A percentile compares a stretch with the other conserved stretches of the same genome.
phyloP scores from a whole-genome alignment of 2,113 vertebrate species.

The Brachyhypopomus occidentalis region DNA sequence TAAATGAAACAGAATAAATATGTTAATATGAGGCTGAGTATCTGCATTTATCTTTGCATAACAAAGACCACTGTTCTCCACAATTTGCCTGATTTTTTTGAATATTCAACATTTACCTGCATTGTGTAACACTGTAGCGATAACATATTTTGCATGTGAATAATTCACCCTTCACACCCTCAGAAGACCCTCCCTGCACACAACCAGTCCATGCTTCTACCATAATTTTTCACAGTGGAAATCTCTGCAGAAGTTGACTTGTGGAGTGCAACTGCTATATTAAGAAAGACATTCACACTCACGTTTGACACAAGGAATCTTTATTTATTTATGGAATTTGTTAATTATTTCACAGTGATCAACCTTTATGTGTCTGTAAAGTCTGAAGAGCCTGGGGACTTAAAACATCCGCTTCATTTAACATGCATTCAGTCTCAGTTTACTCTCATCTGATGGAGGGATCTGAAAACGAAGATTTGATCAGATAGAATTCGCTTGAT shows the following conservation, averaged over 20 bases:
- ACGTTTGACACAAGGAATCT: conserved; percentile 49
- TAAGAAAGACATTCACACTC: conserved; percentile 55
- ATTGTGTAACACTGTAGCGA: conserved; percentile 68
- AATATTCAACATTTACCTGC: conserved; percentile 63
- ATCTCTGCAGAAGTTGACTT: conserved; percentile 61
- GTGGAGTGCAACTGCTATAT: conserved; percentile 64
- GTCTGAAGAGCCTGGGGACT: neutral
- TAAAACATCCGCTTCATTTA: neutral
- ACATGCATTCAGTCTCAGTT: neutral
- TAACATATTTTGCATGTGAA: conserved; percentile 67
- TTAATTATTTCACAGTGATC: no score
- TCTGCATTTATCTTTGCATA: conserved; percentile 1
- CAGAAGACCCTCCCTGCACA: neutral
- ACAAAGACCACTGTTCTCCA: neutral
- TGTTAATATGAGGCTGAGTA: neutral
- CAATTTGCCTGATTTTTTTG: conserved; percentile 49
- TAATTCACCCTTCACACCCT: conserved; percentile 65
- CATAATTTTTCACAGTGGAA: conserved; percentile 39
- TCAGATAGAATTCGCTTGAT: conserved; percentile 22
- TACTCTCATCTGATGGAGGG: neutral
- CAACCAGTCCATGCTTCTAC: conserved; percentile 56
- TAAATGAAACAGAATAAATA: neutral
- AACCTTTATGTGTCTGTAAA: neutral
- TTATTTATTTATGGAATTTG: no score
- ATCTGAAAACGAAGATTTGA: conserved; percentile 2